A percentile compares a stretch with the other conserved stretches of the same genome.
These are phyloP conservation scores for Pyrgus malvae DNA, from an alignment of 2,888 invertebrate genomes.

Conservation along the genomic window DNA sequence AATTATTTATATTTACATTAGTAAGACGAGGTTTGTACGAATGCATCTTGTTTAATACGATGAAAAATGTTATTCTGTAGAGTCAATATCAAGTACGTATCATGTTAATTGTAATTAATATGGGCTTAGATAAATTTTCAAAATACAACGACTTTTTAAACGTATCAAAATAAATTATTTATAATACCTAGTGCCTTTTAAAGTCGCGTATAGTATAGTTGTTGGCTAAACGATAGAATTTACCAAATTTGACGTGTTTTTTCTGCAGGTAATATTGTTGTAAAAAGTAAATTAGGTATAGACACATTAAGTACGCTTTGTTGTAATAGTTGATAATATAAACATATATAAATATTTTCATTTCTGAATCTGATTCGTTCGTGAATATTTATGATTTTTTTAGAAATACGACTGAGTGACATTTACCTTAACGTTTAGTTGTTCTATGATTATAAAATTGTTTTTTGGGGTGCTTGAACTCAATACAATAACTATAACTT, in stretches of 20 bases:
- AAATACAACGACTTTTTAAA: conserved; percentile 53
- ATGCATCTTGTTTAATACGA: not conserved
- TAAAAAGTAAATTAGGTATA: conserved; percentile 2
- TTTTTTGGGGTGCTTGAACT: no score
- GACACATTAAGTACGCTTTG: conserved; percentile 37
- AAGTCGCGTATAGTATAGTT: conserved; percentile 50
- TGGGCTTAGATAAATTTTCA: conserved; percentile 28
- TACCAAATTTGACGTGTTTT: conserved; percentile 17
- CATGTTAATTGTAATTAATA: no score
- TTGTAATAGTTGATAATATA: conserved; percentile 42
- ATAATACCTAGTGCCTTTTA: conserved; percentile 68
- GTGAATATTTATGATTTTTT: no score
- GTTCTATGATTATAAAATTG: no score
- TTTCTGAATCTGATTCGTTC: no score
- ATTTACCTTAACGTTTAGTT: no score
- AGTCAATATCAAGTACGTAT: conserved; percentile 10
- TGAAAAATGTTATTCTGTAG: conserved; percentile 12
- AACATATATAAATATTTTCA: no score
- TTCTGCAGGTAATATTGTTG: conserved; percentile 14
- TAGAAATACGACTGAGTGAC: no score
- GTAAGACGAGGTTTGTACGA: no score
- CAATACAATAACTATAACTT: no score
- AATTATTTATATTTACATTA: no score
- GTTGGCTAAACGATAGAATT: conserved; percentile 29
- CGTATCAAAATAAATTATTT: conserved; percentile 51